These are phyloP conservation scores for Tenthredo notha DNA, from an alignment of 2,888 invertebrate genomes.

Conservation along the genomic window DNA sequence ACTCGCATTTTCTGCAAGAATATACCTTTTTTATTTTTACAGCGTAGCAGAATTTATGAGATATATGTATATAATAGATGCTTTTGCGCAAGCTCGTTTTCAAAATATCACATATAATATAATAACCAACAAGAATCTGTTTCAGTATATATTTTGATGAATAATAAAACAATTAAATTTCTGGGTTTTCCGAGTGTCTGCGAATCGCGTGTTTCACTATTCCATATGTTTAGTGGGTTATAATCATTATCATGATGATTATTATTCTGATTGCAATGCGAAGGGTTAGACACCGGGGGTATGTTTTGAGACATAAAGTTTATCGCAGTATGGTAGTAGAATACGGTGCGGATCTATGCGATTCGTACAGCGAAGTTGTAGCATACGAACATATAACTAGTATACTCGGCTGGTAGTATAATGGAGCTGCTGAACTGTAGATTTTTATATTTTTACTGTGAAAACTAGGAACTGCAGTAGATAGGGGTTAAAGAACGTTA, in stretches of 20 bases:
- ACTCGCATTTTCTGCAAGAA: neutral
- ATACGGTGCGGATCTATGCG: neutral
- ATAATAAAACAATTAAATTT: neutral
- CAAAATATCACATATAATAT: neutral
- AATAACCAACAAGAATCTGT: constrained; percentile 1
- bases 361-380: neutral
- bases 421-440: constrained; percentile 47
- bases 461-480: constrained; percentile 6
- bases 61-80: neutral
- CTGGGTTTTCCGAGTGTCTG: neutral
- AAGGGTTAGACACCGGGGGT: neutral
- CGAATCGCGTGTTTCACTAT: neutral
- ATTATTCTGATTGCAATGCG: neutral
- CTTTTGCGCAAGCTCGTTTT: neutral
- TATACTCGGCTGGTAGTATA: neutral
- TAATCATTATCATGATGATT: neutral
- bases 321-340: constrained; percentile 8
- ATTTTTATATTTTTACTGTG: constrained; percentile 44
- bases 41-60: constrained; percentile 2
- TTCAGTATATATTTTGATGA: neutral
- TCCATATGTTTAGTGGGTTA: neutral
- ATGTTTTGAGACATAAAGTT: constrained; percentile 28
- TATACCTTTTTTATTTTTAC: neutral
- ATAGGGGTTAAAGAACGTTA: constrained; percentile 28
- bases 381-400: neutral